Conservation (phyloP, 2,888 invertebrate genomes). For the Mamestra brassicae region DNA sequence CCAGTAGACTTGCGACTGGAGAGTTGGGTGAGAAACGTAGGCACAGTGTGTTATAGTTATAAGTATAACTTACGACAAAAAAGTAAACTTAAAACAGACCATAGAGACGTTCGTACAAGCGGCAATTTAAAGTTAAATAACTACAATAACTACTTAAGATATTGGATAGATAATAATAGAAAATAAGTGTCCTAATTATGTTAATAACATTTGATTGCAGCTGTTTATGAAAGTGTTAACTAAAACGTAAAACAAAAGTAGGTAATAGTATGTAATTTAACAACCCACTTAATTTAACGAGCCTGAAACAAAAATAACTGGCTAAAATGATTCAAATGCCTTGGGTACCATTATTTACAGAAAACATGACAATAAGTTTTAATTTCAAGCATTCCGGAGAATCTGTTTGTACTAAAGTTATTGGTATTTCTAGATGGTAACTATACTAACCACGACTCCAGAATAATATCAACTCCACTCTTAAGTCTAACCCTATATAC, state of each 20-base stretch:
- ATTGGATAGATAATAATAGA: background rate
- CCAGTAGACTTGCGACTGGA: background rate
- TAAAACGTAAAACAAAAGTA: background rate
- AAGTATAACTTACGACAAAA: background rate
- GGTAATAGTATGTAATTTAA: background rate
- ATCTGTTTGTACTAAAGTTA: no score
- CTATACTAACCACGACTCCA: background rate
- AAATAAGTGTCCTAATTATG: background rate
- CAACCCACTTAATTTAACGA: slow-evolving; percentile 14
- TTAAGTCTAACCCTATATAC: background rate
- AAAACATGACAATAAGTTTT: background rate
- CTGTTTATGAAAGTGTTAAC: slow-evolving; percentile 9
- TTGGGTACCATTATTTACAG: background rate
- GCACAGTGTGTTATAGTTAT: background rate
- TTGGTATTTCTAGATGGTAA: background rate
- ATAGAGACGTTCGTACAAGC: background rate
- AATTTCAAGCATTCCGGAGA: background rate
- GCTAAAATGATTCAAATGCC: background rate
- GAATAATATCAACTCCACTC: background rate
- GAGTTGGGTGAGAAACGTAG: background rate
- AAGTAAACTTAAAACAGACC: background rate
- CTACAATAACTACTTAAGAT: background rate
- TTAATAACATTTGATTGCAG: slow-evolving; percentile 19
- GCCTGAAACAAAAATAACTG: background rate
- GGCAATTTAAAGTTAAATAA: background rate